Percentiles rank a stretch among this genome's conserved stretches.
These are phyloP conservation scores for Poicephalus meyeri DNA, from an alignment of 2,113 vertebrate genomes.

Conservation along the genomic window DNA sequence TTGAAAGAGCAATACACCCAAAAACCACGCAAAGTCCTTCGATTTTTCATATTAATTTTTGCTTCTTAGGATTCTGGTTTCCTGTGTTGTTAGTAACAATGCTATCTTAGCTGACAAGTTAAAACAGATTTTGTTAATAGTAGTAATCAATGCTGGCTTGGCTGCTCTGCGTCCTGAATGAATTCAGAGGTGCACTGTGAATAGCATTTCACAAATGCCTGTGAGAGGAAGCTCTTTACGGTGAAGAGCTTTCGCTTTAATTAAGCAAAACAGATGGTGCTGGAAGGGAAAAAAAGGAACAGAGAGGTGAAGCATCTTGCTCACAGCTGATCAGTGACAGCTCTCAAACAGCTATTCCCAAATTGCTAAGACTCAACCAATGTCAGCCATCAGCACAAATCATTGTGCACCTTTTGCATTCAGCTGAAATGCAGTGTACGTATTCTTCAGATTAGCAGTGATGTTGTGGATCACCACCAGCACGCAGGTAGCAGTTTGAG, in stretches of 20 bases:
- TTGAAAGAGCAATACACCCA: neutral
- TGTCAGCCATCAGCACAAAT: neutral
- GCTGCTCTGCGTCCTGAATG: neutral
- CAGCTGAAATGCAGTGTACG: neutral
- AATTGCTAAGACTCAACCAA: neutral
- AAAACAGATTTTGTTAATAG: constrained; percentile 9
- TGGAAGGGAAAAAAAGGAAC: constrained; percentile 45
- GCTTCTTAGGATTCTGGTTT: neutral
- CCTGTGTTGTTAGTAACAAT: neutral
- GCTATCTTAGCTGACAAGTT: neutral
- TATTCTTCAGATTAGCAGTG: neutral
- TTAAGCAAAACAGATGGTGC: constrained; percentile 54
- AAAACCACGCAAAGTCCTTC: neutral
- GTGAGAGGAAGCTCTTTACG: constrained; percentile 8
- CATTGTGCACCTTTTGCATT: neutral
- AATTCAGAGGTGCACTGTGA: neutral
- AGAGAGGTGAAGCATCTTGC: constrained; percentile 43
- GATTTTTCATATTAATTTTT: neutral
- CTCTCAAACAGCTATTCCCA: neutral
- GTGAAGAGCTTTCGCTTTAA: neutral
- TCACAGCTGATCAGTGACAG: constrained; percentile 34
- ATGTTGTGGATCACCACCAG: neutral
- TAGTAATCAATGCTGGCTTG: neutral
- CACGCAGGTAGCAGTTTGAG: neutral
- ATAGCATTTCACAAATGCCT: constrained; percentile 49